Base-by-base conservation (phyloP, 2,888 invertebrate genomes). In the Cyclophora albipunctata region DNA sequence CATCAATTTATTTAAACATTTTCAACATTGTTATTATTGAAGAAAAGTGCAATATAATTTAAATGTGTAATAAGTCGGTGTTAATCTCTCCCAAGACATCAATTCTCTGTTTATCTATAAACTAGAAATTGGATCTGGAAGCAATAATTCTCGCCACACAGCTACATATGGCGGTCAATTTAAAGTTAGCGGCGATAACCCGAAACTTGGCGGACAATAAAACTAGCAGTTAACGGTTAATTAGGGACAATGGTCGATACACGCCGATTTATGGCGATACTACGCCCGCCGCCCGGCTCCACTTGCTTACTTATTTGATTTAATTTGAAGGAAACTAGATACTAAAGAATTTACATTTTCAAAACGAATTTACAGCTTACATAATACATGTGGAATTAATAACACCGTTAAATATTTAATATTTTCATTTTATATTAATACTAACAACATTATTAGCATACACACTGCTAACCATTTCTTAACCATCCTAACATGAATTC, bases 171-270 rank as follows among this genome's bases (percentile, higher is more conserved):
- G 77, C 67, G 72, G 68, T 69, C 79, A 78, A 75, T 83, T 83
- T 80, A 75, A 81, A 81, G 76, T 80, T 71, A 66, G 71, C 69
- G 66, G 67, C 70, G 81, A 81, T 82, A 81, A 81, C 77, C 81
- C 79, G 67, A 74, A 79, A 80, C 74, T 77, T 74, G 48, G 68
- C 66, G 68, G 59, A 70, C 81, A 81, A 79, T 84, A 82, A 84
- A 84, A 81, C 80, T 77, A 68, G 66, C 67, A 71, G 81, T 80
- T 82, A 84, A 78, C 81, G 78, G 78, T 79, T 83, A 84, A 86
- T 86, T 85, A 84, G 83, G 75, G 75, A 71, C 75, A 75, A 74
- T 75, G 73, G 74, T 76, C 75, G 73, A 76, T 78, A 74, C 63
- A 71, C 68, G 63, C 63, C 73, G 74, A 81, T 81, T 79, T 81